Conservation (phyloP, 2,797 vertebrate species). For the Pseudocheirus occidentalis region DNA sequence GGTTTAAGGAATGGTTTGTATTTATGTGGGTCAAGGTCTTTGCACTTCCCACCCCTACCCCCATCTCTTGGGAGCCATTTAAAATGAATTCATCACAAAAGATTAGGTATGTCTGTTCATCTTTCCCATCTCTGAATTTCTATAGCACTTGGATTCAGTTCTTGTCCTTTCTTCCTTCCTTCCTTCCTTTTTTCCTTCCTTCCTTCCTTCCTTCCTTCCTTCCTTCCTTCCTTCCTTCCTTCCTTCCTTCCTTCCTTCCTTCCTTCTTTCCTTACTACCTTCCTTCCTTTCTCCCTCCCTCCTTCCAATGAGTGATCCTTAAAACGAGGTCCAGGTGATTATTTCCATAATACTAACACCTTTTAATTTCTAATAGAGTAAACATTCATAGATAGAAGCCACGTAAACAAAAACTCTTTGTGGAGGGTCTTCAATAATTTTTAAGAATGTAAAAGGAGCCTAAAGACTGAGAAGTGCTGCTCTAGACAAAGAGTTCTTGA, state of each 20-base stretch:
- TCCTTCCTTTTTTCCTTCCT: accelerated
- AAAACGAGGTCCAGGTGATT: background rate
- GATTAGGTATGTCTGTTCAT: background rate
- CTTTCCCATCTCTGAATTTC: background rate
- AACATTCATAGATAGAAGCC: background rate
- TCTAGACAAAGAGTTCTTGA: background rate
- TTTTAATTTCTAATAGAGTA: background rate
- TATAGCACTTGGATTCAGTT: background rate
- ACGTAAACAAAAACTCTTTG: background rate
- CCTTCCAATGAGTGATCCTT: background rate
- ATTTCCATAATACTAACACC: background rate
- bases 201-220: background rate
- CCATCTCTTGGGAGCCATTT: background rate
- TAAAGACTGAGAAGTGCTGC: background rate
- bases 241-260: accelerated
- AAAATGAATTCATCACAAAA: background rate
- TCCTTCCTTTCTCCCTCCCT: background rate
- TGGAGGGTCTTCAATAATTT: too few relatives aligned
- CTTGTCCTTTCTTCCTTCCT: background rate
- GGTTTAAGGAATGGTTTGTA: background rate
- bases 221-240: background rate
- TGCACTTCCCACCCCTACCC: background rate
- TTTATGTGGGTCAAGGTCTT: background rate
- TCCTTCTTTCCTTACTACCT: too few relatives aligned
- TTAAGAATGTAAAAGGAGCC: background rate